Evolutionary conservation across 2,888 invertebrate species (phyloP), one percentile per base, ranked within the genome.

Genomic region (Halictus ligatus): DNA sequence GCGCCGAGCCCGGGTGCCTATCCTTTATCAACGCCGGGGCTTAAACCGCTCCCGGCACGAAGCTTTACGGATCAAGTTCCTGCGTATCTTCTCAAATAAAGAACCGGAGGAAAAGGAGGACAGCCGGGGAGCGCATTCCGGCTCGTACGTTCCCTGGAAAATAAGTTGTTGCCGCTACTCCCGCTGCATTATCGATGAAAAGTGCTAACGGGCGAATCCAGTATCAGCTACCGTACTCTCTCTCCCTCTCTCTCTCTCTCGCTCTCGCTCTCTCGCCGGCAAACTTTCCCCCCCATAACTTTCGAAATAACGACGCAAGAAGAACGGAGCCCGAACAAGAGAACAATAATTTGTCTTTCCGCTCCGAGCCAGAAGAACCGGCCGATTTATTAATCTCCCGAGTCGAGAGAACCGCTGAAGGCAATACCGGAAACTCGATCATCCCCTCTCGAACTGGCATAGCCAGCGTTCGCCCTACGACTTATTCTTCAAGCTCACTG

Each of bases 121-220:
- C 5, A 21, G 40, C 18, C 67, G 29, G 1, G 40, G n/a, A 50
- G 60, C 64, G 50, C 64, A 43, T 69, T 72, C 58, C 18, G 12
- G 25, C n/a, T 35, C n/a, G 48, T 12, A 35, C 58, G 25, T 75
- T 18, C 2, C 50, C 13, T 46, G 76, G 54, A 82, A 64, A 82
- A 83, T 81, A 81, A 75, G 54, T 48, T 69, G 80, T 69, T 69
- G 73, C 69, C 21, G 58, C 80, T 80, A 80, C 67, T 74, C 50
- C 54, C 80, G 35, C 25, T 69, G 80, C 54, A 58, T 75, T 80
- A 75, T 80, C 82, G 83, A 83, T 60, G 69, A 80, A 75, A 60
- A 71, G 40, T 67, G 75, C 25, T 80, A 75, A 83, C 54, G 74
- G 74, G n/a, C 29, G 73, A 50, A 50, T 74, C 72, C 60, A 64